Conservation (phyloP, 37 sponge, comb jelly and placozoan species). For the Mnemiopsis leidyi region DNA sequence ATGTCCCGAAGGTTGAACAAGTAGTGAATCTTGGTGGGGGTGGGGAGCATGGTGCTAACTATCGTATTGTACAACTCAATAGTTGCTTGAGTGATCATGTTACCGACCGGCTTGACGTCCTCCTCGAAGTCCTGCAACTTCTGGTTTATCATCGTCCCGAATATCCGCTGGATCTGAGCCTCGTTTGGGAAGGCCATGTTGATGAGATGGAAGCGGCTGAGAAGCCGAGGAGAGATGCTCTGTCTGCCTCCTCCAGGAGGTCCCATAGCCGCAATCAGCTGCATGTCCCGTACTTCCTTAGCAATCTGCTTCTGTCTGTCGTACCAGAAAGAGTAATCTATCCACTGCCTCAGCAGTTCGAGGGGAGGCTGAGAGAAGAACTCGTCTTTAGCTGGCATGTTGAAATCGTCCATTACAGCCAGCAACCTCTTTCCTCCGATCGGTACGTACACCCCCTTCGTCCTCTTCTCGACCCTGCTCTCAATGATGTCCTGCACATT, state of each 20-base stretch:
- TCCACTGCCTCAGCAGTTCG: slow-evolving; percentile 94
- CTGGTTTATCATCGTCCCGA: slow-evolving; percentile 98
- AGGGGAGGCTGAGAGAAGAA: slow-evolving; percentile 99
- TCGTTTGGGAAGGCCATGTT: slow-evolving; percentile 99
- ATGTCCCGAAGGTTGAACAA: slow-evolving; percentile 97
- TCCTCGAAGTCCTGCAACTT: slow-evolving; percentile 99
- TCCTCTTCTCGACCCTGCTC: slow-evolving; percentile 97
- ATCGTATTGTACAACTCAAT: slow-evolving; percentile 56
- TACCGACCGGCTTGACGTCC: slow-evolving; percentile 95
- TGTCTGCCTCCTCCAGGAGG: slow-evolving; percentile 98
- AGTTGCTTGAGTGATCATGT: slow-evolving; percentile 82
- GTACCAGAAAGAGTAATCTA: slow-evolving; percentile 98
- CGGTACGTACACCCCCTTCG: slow-evolving; percentile 96
- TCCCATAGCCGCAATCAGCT: slow-evolving; percentile 96
- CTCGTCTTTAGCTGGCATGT: slow-evolving; percentile 97
- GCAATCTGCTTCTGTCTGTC: slow-evolving; percentile 87
- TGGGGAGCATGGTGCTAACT: slow-evolving; percentile 78
- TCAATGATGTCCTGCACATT: slow-evolving; percentile 99
- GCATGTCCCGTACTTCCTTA: slow-evolving; percentile 94
- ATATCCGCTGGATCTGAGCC: slow-evolving; percentile 94
- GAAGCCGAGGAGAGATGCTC: slow-evolving; percentile 89
- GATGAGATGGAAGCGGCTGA: slow-evolving; percentile 92
- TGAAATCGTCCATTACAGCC: slow-evolving; percentile 96
- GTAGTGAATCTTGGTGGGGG: slow-evolving; percentile 98
- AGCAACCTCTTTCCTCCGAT: slow-evolving; percentile 96